Evolutionary conservation across 2,113 vertebrate species (phyloP).

Genomic region (Callospermophilus lateralis): DNA sequence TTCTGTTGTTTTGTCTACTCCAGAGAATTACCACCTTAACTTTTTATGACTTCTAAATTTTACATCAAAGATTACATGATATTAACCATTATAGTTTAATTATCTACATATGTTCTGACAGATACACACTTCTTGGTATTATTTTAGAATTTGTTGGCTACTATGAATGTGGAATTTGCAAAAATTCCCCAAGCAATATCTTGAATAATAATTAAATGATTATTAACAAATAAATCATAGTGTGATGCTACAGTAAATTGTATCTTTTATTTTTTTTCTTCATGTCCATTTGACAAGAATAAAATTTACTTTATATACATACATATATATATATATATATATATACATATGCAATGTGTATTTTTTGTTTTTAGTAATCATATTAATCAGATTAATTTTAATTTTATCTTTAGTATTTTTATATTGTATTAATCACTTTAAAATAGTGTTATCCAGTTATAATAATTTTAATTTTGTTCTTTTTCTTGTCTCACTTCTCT

Average conservation of each 20-base stretch:
- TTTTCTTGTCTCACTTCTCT: slow-evolving; percentile 1
- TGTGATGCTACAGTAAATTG: not conserved
- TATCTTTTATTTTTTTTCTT: not conserved
- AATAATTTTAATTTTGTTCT: not conserved
- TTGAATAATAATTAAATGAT: not conserved
- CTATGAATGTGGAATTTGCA: not conserved
- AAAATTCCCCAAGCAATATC: not conserved
- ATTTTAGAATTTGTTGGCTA: not conserved
- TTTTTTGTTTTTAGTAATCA: not conserved
- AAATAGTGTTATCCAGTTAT: not conserved
- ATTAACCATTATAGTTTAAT: not conserved
- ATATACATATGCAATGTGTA: not conserved
- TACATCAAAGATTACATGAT: not conserved
- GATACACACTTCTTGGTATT: not conserved
- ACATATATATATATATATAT: not conserved
- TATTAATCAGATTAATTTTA: not conserved
- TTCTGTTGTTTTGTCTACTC: not conserved
- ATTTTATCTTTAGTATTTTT: not conserved
- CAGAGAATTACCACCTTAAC: not conserved
- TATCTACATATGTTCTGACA: not conserved
- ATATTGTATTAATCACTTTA: not conserved
- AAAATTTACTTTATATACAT: not conserved
- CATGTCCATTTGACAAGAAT: not conserved
- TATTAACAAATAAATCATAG: not conserved
- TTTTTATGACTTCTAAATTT: not conserved